Percentiles rank a stretch among this genome's conserved stretches.
Evolutionary conservation across 2,888 invertebrate species (phyloP).

Genomic region (Hirtodrosophila cameraria): DNA sequence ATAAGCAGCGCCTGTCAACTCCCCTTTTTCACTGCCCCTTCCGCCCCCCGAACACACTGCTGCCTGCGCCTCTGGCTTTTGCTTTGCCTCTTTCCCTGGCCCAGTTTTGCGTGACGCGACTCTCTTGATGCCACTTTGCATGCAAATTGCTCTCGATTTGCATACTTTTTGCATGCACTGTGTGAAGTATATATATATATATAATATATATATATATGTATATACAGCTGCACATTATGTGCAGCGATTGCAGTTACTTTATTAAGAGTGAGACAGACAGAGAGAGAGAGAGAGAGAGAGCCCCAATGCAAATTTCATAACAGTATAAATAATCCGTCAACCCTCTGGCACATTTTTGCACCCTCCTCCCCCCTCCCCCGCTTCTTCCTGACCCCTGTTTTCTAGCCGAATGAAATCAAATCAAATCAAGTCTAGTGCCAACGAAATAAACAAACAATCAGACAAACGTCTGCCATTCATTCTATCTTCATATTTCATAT

Average conservation of each 20-base stretch:
- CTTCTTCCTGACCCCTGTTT: too few species aligned
- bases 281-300: not conserved
- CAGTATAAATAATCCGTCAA: not conserved
- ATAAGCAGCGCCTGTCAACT: conserved; percentile 47
- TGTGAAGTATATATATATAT: conserved; percentile 11
- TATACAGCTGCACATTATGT: conserved; percentile 53
- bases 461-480: conserved; percentile 25
- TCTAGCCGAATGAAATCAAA: conserved; percentile 17
- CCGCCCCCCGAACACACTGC: not conserved
- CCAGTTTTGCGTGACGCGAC: conserved; percentile 42
- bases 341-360: too few species aligned
- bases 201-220: not conserved
- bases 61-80: not conserved
- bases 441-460: conserved; percentile 5
- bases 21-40: not conserved
- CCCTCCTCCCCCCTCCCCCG: too few species aligned
- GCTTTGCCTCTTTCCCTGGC: conserved; percentile 21
- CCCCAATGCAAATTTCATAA: not conserved
- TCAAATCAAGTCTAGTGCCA: conserved; percentile 28
- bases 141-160: conserved; percentile 75
- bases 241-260: conserved; percentile 45
- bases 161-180: conserved; percentile 74
- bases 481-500: conserved; percentile 22
- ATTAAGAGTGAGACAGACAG: conserved; percentile 31
- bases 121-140: conserved; percentile 72